Base-by-base conservation (phyloP, 2,888 invertebrate genomes). In the Therioaphis trifolii region DNA sequence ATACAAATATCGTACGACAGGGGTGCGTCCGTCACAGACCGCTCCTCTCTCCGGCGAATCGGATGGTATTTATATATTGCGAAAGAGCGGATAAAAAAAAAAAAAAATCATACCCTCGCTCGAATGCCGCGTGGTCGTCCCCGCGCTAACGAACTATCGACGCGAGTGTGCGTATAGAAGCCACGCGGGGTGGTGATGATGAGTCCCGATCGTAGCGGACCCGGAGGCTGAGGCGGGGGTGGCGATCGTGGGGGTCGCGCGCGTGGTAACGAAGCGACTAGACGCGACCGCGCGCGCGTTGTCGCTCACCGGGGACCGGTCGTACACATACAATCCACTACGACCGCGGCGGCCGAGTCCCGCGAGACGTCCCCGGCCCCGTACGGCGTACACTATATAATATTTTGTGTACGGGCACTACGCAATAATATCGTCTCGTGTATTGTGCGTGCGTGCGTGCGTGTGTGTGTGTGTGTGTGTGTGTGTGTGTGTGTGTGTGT, bases 221-320 rank as follows among this genome's bases (percentile, higher is more conserved):
- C n/a, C 11, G 46, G 52, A 21, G 49, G n/a, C n/a, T 49, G 52
- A 29, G n/a, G 14, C 49, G 24, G 75, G 55, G 40, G 9, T 4
- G 68, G 11, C 4, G 49, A 21, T 76, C 49, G 58, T 24, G 46
- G 21, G 58, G 63, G 46, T 63, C 9, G 55, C 24, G 14, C 21
- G 29, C 55, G 46, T 55, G 43, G 49, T 69, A 79, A 79, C 58
- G 69, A 79, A 79, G 55, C 55, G 79, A n/a, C 69, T 68, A 49
- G 77, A 68, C 66, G 49, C 21, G 49, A 63, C 29, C 68, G 68
- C 18, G 52, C 21, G 29, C 49, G 18, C 18, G 55, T 49, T 11
- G 35, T 66, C 78, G 52, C 35, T 15, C n/a, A n/a, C n/a, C 12
- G 29, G 52, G 52, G 68, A 74, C 55, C 18, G 66, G 49, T n/a